Conservation (phyloP, 2,888 invertebrate genomes). For the Nemoura dubitans region DNA sequence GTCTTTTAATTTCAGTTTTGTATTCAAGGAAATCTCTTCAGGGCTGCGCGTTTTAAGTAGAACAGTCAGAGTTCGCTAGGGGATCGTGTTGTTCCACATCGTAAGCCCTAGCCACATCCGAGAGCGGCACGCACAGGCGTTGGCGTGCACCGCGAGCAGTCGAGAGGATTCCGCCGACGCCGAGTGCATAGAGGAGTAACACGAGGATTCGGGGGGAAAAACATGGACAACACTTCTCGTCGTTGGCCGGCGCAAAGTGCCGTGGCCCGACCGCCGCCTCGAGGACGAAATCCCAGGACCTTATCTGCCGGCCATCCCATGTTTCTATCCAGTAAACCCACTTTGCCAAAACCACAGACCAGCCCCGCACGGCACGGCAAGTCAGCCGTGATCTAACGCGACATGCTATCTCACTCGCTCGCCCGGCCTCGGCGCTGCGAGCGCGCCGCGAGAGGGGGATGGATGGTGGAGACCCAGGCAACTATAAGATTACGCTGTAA, state of each 20-base stretch:
- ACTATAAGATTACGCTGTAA: conserved; percentile 38
- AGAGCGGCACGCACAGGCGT: too few species aligned
- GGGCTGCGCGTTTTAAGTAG: conserved; percentile 19
- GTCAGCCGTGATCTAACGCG: conserved; percentile 37
- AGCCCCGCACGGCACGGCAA: too few species aligned
- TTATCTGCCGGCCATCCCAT: conserved; percentile 29
- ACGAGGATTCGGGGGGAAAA: conserved; percentile 21
- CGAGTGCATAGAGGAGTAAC: conserved; percentile 30
- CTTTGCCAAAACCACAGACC: conserved; percentile 32
- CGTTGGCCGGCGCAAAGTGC: background rate
- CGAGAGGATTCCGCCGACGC: conserved; percentile 15
- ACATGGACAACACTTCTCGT: conserved; percentile 30
- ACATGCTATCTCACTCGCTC: conserved; percentile 21
- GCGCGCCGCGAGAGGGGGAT: background rate
- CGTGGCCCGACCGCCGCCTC: background rate
- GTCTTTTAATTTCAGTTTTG: conserved; percentile 20
- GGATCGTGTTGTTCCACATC: conserved; percentile 34
- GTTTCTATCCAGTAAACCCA: conserved; percentile 35
- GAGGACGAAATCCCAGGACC: conserved; percentile 2
- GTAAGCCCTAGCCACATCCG: background rate
- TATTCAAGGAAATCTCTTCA: background rate
- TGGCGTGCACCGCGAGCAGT: background rate
- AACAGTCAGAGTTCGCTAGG: conserved; percentile 19
- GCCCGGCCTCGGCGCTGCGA: background rate
- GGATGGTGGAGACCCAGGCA: background rate